phyloP scores from a whole-genome alignment of 1,140 invertebrate genomes.

The Oryzaephilus surinamensis region DNA sequence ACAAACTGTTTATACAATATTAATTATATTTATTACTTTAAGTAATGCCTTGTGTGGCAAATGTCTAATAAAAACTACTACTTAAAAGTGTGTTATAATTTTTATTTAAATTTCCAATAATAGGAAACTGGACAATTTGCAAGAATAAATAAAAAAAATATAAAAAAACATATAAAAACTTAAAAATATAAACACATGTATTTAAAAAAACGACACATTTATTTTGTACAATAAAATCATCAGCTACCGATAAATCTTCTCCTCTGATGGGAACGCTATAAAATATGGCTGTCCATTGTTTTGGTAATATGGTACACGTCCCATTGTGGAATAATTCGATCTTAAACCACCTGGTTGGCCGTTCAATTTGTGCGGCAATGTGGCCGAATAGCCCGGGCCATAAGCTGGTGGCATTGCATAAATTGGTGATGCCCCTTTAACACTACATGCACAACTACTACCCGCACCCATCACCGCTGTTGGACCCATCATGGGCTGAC shows the following conservation, averaged over 20 bases:
- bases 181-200: background rate
- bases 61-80: slow-evolving; percentile 27
- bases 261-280: slow-evolving; percentile 26
- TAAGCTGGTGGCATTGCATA: slow-evolving; percentile 43
- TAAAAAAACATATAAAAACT: too few relatives aligned
- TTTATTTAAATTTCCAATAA: slow-evolving; percentile 4
- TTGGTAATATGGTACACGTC: slow-evolving; percentile 34
- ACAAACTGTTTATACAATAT: slow-evolving; percentile 27
- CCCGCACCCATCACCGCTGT: slow-evolving; percentile 36
- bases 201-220: background rate
- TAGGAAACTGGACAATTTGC: background rate
- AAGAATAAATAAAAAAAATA: background rate
- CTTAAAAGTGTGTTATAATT: slow-evolving; percentile 15
- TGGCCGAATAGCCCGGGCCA: slow-evolving; percentile 44
- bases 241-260: slow-evolving; percentile 34
- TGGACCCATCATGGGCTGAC: slow-evolving; percentile 37
- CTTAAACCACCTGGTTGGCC: slow-evolving; percentile 40
- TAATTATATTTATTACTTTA: slow-evolving; percentile 18
- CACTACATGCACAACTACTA: slow-evolving; percentile 39
- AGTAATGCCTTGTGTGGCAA: slow-evolving; percentile 23
- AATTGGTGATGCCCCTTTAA: slow-evolving; percentile 41
- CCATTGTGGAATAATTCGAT: slow-evolving; percentile 38
- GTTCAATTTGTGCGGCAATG: slow-evolving; percentile 49
- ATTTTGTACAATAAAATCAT: background rate
- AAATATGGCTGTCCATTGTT: slow-evolving; percentile 30